These are phyloP conservation scores for Clepsis dumicolana DNA, from an alignment of 2,888 invertebrate genomes.

Conservation along the genomic window DNA sequence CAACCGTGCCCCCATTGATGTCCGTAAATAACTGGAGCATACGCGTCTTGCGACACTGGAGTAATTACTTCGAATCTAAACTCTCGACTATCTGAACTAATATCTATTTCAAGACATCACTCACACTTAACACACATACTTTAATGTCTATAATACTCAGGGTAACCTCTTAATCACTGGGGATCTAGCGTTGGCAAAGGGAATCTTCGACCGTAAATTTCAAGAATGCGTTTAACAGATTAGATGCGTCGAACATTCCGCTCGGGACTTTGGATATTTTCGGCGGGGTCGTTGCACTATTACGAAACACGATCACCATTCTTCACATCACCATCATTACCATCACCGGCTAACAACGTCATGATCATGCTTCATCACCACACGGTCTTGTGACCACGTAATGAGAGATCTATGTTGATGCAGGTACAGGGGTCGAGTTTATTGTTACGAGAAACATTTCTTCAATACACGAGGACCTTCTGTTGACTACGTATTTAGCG, in stretches of 20 bases:
- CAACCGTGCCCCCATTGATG: conserved; percentile 74
- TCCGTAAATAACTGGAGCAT: conserved; percentile 68
- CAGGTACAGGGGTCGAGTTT: conserved; percentile 85
- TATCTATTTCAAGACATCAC: conserved; percentile 48
- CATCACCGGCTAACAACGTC: conserved; percentile 53
- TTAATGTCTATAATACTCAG: neutral
- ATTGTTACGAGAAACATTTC: conserved; percentile 86
- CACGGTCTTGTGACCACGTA: conserved; percentile 53
- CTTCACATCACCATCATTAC: conserved; percentile 16
- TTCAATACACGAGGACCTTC: conserved; percentile 81
- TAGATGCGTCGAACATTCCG: conserved; percentile 71
- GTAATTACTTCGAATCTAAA: conserved; percentile 60
- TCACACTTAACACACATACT: conserved; percentile 46
- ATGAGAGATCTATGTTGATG: conserved; percentile 74
- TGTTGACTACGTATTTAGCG: conserved; percentile 83
- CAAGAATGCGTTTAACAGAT: conserved; percentile 75
- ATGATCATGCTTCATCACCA: conserved; percentile 51
- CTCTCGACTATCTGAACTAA: conserved; percentile 54
- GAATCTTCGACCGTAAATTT: conserved; percentile 59
- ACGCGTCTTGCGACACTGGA: conserved; percentile 66
- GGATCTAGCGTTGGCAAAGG: conserved; percentile 17
- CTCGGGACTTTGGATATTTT: conserved; percentile 67
- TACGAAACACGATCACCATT: conserved; percentile 62
- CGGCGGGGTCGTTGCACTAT: conserved; percentile 77
- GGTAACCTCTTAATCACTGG: conserved; percentile 7